Evolutionary conservation across 92 coral and sea anemone species (phyloP).

Genomic region (Palythoa grandis): DNA sequence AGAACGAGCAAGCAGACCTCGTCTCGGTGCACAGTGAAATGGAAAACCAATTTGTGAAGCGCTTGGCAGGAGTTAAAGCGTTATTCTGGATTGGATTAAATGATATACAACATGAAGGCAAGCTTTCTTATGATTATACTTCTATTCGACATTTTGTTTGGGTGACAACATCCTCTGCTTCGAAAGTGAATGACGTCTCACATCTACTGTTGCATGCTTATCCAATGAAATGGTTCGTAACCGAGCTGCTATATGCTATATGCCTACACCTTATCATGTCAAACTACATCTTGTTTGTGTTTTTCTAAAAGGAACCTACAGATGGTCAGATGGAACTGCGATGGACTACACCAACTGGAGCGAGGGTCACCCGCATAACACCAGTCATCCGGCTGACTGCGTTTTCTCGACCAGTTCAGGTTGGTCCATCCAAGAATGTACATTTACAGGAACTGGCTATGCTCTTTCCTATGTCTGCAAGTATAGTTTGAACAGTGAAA

Average conservation of each 20-base stretch:
- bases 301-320: not conserved
- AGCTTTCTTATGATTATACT: not conserved
- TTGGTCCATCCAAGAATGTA: not conserved
- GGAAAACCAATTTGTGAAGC: not conserved
- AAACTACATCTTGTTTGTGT: not conserved
- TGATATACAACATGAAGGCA: conserved; percentile 10
- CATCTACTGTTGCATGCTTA: too few relatives aligned
- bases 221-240: not conserved
- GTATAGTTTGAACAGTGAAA: not conserved
- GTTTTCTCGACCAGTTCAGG: not conserved
- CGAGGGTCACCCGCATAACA: not conserved
- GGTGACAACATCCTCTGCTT: too few relatives aligned
- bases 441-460: not conserved
- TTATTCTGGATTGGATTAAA: conserved; percentile 8
- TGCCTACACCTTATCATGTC: not conserved
- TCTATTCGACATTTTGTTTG: too few relatives aligned
- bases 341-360: not conserved
- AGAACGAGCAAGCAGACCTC: not conserved
- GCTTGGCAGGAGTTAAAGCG: not conserved
- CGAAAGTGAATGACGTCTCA: too few relatives aligned
- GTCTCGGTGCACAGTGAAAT: conserved; percentile 19
- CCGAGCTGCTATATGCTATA: too few relatives aligned
- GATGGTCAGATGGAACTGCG: not conserved
- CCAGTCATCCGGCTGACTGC: not conserved
- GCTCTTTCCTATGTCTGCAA: not conserved